Evolutionary conservation across 2,888 invertebrate species (phyloP), one percentile per base, ranked within the genome.

Genomic region (Drosophila pseudotalamancana): DNA sequence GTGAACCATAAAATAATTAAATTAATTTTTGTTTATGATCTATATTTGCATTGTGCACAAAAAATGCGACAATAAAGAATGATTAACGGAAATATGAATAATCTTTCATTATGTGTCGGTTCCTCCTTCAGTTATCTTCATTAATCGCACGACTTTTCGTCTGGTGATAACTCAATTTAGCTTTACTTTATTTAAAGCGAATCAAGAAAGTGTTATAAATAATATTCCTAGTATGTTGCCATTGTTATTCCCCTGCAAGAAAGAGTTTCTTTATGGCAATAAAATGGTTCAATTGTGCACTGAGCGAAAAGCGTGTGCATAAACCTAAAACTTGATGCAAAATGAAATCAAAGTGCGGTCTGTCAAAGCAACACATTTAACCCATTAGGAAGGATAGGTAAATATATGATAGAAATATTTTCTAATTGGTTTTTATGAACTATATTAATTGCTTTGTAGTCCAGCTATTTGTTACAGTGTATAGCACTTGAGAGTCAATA

Each of bases 201-300:
- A 40, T 27, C 56, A 60, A 74, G 81, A 81, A 68, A 74, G 57
- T 68, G 62, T 63, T 77, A 73, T 57, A 59, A 62, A 77, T 67
- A 68, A 56, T 62, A 61, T 72, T 46, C 3, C 27, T 40, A 12
- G 42, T 23, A 34, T 50, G 19, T 39, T 48, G 32, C 37, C n/a
- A 19, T 48, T 53, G 55, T 73, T 49, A 16, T 71, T 49, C 61
- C 60, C 55, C 51, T 9, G 9, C 6, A 16, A 43, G 25, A 25
- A 29, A 14, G 23, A 60, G 54, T 51, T 54, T 48, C 46, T 31
- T 67, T 42, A 29, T 43, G 46, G 8, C 14, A 5, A 27, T 29
- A 6, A 35, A 39, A 18, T 34, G 19, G 39, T 50, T 16, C 14
- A 9, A 18, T 12, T 27, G 6, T 40, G 27, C 73, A 67, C 55